Base-by-base conservation (phyloP, 2,113 vertebrate genomes). In the Polypterus bichir region DNA sequence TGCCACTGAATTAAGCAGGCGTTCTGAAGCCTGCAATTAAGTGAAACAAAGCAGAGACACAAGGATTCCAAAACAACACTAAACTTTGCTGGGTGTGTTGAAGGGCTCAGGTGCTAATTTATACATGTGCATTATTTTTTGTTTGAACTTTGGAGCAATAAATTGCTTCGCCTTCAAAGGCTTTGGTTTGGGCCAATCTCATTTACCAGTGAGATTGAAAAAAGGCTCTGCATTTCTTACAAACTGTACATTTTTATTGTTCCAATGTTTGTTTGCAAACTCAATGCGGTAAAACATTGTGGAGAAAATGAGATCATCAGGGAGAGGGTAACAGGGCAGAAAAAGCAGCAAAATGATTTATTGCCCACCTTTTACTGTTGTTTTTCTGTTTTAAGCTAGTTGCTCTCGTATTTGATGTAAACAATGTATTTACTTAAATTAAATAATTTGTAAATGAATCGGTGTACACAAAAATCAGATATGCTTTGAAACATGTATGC, bases 51-150 rank as follows among this genome's bases (percentile, higher is more conserved):
- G 72, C 68, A 68, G 74, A 74, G 79, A 83, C 73, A 58, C 6
- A 45, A 58, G 44, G 56, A 58, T 75, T 70, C 62, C 49, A n/a
- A 60, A 63, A 60, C 68, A 70, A 61, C 64, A 27, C 63, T 60
- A 49, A 49, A 63, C 7, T 6, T 73, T 60, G 65, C 64, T 69
- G 69, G 63, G 47, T 56, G 68, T 53, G 57, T 73, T 70, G 70
- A 27, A 45, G 65, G 65, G 70, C 77, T 70, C 76, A 81, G 78
- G 76, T 84, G 78, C 73, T 82, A 73, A 78, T 81, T 78, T 77
- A 74, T 79, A 73, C 79, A 52, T 49, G 70, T 66, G 68, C 72
- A 68, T 67, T 67, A 69, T 65, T 75, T 73, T 73, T 67, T 74
- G 63, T 60, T 69, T 66, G 59, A 68, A 75, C 69, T 73, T 64